Conservation (phyloP, 2,113 vertebrate species). For the Charadrius vociferus region DNA sequence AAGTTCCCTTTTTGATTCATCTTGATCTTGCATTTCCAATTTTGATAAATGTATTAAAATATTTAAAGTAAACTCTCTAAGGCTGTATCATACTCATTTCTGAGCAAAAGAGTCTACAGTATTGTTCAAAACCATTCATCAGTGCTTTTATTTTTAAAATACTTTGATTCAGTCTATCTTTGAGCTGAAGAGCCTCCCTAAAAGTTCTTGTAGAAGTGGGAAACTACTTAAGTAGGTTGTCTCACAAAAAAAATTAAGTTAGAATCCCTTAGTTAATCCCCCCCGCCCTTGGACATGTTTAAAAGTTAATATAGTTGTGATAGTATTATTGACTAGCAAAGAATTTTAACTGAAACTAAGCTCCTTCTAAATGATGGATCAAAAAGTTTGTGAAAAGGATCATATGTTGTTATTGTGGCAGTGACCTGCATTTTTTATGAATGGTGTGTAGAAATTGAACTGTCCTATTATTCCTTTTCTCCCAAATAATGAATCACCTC, state of each 20-base stretch:
- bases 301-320: background rate
- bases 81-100: background rate
- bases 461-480: background rate
- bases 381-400: background rate
- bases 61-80: background rate
- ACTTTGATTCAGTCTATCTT: background rate
- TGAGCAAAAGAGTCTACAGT: background rate
- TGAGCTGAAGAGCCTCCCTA: background rate
- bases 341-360: background rate
- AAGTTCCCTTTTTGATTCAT: background rate
- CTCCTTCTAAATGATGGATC: background rate
- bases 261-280: background rate
- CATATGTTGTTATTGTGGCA: background rate
- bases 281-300: background rate
- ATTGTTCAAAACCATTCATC: background rate
- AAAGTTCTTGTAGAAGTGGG: background rate
- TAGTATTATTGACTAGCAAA: background rate
- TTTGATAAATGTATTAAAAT: background rate
- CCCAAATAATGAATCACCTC: background rate
- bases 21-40: background rate
- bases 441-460: background rate
- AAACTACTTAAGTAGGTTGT: background rate
- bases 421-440: background rate
- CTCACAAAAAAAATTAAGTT: background rate
- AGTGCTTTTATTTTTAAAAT: background rate